These are phyloP conservation scores for Pollenia angustigena DNA, from an alignment of 2,888 invertebrate species.

Conservation along the genomic window DNA sequence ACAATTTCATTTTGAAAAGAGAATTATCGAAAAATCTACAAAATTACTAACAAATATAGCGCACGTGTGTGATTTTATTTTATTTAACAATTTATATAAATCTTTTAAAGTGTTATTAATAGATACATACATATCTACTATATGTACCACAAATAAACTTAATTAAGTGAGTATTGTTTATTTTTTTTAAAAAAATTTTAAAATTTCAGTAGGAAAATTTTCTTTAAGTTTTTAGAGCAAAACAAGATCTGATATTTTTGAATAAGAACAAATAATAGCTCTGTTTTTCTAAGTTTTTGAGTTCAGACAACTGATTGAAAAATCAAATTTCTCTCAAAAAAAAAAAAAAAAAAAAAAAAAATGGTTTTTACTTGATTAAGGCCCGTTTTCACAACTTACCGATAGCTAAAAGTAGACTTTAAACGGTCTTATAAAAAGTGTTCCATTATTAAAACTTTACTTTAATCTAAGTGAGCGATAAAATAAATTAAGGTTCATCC, in stretches of 20 bases:
- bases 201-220: background rate
- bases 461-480: too few species aligned
- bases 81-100: conserved; percentile 6
- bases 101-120: background rate
- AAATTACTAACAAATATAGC: background rate
- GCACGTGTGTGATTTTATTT: background rate
- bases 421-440: too few species aligned
- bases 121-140: background rate
- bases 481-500: too few species aligned
- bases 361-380: too few species aligned
- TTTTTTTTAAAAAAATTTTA: background rate
- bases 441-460: too few species aligned
- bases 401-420: too few species aligned
- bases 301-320: too few species aligned
- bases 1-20: background rate
- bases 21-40: background rate
- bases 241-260: background rate
- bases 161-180: background rate
- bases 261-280: too few species aligned
- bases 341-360: too few species aligned
- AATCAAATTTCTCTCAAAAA: too few species aligned
- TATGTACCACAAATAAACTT: background rate
- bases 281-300: too few species aligned
- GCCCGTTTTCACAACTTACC: too few species aligned
- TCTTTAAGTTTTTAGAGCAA: background rate